Percentiles rank a stretch among this genome's conserved stretches.
phyloP scores from a whole-genome alignment of 2,888 invertebrate genomes.

The Hirtodrosophila alboralis region DNA sequence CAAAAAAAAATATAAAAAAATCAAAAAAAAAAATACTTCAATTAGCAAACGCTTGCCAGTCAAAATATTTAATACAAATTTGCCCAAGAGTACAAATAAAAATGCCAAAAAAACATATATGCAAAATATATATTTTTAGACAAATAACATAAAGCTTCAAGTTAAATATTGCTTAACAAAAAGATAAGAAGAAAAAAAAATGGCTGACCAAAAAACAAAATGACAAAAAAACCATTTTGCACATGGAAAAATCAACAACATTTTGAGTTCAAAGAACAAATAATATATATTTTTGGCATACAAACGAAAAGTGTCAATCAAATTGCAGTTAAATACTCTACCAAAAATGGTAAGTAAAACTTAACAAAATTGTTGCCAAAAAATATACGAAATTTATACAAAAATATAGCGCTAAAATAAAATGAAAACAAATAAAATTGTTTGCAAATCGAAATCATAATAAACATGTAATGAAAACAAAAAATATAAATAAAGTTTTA shows the following conservation, averaged over 20 bases:
- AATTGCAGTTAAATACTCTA: too few relatives aligned
- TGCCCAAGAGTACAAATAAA: slow-evolving; percentile 28
- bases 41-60: slow-evolving; percentile 62
- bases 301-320: too few relatives aligned
- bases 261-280: slow-evolving; percentile 30
- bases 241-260: slow-evolving; percentile 17
- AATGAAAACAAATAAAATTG: too few relatives aligned
- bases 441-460: too few relatives aligned
- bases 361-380: too few relatives aligned
- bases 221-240: slow-evolving; percentile 3
- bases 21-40: slow-evolving; percentile 29
- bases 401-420: too few relatives aligned
- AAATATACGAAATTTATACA: too few relatives aligned
- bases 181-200: slow-evolving; percentile 9
- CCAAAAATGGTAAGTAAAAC: too few relatives aligned
- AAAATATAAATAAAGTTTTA: too few relatives aligned
- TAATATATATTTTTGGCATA: slow-evolving; percentile 33
- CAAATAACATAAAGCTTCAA: slow-evolving; percentile 23
- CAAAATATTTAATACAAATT: slow-evolving; percentile 46
- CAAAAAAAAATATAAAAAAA: slow-evolving; percentile 6
- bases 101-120: slow-evolving; percentile 29
- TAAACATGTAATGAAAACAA: too few relatives aligned
- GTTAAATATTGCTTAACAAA: slow-evolving; percentile 9
- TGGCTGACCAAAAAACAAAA: background rate
- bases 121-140: slow-evolving; percentile 8